These are phyloP conservation scores for Ichneumoninae sp. DNA, from an alignment of 2,888 invertebrate species.

Conservation along the genomic window DNA sequence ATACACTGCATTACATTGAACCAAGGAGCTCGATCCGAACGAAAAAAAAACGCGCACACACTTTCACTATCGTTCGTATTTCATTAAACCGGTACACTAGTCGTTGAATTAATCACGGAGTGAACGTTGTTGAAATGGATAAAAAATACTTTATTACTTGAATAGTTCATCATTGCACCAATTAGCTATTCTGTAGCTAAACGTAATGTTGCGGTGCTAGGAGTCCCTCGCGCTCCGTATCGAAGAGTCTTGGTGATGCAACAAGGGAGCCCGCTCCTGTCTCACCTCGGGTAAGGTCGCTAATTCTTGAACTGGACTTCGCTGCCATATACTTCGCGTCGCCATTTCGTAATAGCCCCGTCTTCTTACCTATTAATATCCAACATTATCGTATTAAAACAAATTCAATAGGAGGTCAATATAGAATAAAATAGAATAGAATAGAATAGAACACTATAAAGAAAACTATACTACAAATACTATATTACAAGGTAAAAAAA, in stretches of 20 bases:
- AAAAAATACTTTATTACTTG: slow-evolving; percentile 70
- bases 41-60: slow-evolving; percentile 14
- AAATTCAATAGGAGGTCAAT: too few relatives aligned
- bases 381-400: background rate
- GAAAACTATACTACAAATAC: too few relatives aligned
- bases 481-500: too few relatives aligned
- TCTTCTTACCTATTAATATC: slow-evolving; percentile 77
- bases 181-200: slow-evolving; percentile 68
- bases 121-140: slow-evolving; percentile 64
- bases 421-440: too few relatives aligned
- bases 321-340: slow-evolving; percentile 81
- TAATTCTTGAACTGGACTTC: slow-evolving; percentile 80
- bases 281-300: slow-evolving; percentile 80
- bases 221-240: slow-evolving; percentile 77
- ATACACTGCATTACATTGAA: background rate
- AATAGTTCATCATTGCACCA: slow-evolving; percentile 73
- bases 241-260: slow-evolving; percentile 81
- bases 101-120: slow-evolving; percentile 63
- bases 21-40: background rate
- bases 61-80: slow-evolving; percentile 8
- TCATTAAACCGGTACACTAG: slow-evolving; percentile 22
- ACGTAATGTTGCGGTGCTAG: slow-evolving; percentile 72
- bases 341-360: slow-evolving; percentile 81
- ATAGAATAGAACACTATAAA: too few relatives aligned
- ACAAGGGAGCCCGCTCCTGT: slow-evolving; percentile 81